Conservation (phyloP, 2,113 vertebrate species). For the Formicarius rufipectus region DNA sequence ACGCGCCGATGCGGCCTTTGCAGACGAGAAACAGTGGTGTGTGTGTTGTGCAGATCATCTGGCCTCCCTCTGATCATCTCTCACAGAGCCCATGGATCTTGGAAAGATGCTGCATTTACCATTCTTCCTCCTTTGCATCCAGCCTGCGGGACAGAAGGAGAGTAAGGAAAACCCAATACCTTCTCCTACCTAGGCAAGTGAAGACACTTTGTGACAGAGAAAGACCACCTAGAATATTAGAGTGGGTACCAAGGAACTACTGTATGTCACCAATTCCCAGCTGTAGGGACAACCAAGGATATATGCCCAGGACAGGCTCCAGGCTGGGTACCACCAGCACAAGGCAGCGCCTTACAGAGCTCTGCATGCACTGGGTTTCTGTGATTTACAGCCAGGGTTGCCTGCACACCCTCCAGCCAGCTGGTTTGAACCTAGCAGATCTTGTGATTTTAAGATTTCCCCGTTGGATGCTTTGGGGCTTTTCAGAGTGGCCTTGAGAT, state of each 20-base stretch:
- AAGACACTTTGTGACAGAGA: neutral
- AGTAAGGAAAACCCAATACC: neutral
- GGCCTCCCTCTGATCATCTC: constrained; percentile 72
- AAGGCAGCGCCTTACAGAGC: neutral
- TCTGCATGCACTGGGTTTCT: neutral
- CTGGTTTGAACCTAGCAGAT: neutral
- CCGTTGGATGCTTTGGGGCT: neutral
- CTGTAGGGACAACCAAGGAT: neutral
- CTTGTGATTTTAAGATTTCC: neutral
- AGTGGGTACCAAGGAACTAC: neutral
- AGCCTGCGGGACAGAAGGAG: constrained; percentile 32
- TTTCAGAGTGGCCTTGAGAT: neutral
- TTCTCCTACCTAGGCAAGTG: neutral
- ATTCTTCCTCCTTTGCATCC: constrained; percentile 9
- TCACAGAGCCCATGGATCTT: constrained; percentile 69
- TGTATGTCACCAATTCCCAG: neutral
- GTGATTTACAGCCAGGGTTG: neutral
- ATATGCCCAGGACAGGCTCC: neutral
- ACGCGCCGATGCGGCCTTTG: constrained; percentile 31
- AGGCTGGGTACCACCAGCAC: neutral
- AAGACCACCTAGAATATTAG: neutral
- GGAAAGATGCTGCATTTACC: constrained; percentile 44
- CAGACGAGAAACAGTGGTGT: neutral
- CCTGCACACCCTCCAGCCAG: neutral
- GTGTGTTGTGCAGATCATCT: constrained; percentile 54